These are phyloP conservation scores for Collichthys lucidus DNA, from an alignment of 2,113 vertebrate species.

Conservation along the genomic window DNA sequence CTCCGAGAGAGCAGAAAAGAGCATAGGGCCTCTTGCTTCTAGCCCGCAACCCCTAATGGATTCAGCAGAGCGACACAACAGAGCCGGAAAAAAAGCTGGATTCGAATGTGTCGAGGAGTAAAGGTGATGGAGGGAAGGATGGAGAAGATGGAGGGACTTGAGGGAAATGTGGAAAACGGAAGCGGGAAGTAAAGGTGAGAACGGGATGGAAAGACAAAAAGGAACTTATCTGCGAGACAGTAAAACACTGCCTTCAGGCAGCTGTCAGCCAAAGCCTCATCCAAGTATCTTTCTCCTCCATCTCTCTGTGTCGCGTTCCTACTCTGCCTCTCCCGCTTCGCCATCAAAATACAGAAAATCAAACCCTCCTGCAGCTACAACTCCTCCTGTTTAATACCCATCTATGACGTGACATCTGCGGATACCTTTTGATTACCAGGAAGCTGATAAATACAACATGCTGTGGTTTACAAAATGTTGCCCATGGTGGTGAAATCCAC, in stretches of 20 bases:
- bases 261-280: constrained; percentile 68
- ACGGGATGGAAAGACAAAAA: no score
- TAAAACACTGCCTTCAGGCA: constrained; percentile 69
- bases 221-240: constrained; percentile 41
- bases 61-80: constrained; percentile 28
- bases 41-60: constrained; percentile 41
- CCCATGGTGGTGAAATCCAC: constrained; percentile 25
- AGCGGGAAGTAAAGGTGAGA: constrained; percentile 24
- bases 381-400: constrained; percentile 58
- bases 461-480: constrained; percentile 48
- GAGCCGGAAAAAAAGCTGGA: constrained; percentile 2
- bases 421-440: constrained; percentile 64
- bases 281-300: constrained; percentile 51
- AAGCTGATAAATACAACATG: constrained; percentile 54
- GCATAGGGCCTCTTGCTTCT: constrained; percentile 22
- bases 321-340: constrained; percentile 16
- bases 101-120: constrained; percentile 26
- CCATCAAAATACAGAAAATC: constrained; percentile 66
- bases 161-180: constrained; percentile 5
- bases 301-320: constrained; percentile 46
- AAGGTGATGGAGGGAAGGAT: constrained; percentile 21
- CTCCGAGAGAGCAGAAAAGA: constrained; percentile 27
- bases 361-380: constrained; percentile 59
- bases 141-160: not conserved
- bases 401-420: constrained; percentile 48